Percentiles rank a stretch among this genome's conserved stretches.
phyloP scores from a whole-genome alignment of 2,113 vertebrate genomes.

The Pteropus alecto region DNA sequence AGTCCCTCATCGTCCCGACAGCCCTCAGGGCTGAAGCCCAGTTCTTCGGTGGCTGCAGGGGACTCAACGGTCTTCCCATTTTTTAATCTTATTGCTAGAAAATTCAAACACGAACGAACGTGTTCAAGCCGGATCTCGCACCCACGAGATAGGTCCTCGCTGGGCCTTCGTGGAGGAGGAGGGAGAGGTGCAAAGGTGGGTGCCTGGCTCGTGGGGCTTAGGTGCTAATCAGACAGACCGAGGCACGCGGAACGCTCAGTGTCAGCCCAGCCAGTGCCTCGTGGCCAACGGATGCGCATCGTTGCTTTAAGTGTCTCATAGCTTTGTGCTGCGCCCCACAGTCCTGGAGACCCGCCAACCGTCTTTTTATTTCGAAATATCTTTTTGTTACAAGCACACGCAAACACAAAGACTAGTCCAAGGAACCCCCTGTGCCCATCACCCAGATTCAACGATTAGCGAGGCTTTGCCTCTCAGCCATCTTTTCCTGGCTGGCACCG shows the following conservation, averaged over 20 bases:
- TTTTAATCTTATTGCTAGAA: not conserved
- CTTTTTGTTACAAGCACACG: not conserved
- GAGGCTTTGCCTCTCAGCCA: not conserved
- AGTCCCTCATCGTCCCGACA: accelerated
- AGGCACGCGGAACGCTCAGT: accelerated
- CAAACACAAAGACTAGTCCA: not conserved
- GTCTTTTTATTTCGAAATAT: not conserved
- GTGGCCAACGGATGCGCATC: not conserved
- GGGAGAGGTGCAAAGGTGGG: not conserved
- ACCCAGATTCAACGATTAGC: not conserved
- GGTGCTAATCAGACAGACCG: not conserved
- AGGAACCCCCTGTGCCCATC: not conserved
- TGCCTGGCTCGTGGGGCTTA: not conserved
- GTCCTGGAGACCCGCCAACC: not conserved
- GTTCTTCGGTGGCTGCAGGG: not conserved
- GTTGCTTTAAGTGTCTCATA: not conserved
- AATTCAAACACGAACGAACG: not conserved
- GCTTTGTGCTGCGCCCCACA: not conserved
- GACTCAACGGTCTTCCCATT: not conserved
- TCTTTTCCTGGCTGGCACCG: not conserved
- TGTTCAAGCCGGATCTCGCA: not conserved
- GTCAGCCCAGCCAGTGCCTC: not conserved
- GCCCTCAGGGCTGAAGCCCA: not conserved
- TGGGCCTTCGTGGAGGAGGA: too few relatives aligned
- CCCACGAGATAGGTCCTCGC: not conserved